Evolutionary conservation across 1,140 invertebrate genomes (phyloP).

Genomic region (Caenorhabditis remanei): DNA sequence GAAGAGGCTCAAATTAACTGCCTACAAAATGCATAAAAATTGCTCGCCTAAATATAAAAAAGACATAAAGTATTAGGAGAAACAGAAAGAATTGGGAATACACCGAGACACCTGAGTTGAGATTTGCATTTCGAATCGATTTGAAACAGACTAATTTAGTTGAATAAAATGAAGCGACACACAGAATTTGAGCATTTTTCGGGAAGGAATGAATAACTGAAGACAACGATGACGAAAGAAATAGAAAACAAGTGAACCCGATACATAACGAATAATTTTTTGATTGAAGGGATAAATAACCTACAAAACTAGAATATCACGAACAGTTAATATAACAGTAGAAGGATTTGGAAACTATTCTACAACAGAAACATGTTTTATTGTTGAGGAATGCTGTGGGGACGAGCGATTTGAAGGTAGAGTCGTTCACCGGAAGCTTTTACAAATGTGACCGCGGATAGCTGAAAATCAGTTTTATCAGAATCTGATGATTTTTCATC

Average conservation of each 20-base stretch:
- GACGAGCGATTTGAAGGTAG: conserved; percentile 74
- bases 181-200: conserved; percentile 35
- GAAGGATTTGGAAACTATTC: background rate
- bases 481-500: no score
- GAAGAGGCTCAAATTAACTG: conserved; percentile 16
- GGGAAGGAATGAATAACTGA: background rate
- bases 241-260: background rate
- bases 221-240: background rate
- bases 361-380: background rate
- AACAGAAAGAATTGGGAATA: conserved; percentile 3
- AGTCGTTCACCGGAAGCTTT: conserved; percentile 73
- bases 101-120: conserved; percentile 25
- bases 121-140: conserved; percentile 18
- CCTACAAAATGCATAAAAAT: conserved; percentile 34
- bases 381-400: conserved; percentile 62
- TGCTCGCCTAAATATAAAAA: conserved; percentile 6
- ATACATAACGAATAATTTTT: background rate
- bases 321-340: background rate
- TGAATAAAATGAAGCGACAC: background rate
- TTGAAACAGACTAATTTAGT: background rate
- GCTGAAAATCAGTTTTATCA: conserved; percentile 66
- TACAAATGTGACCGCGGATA: conserved; percentile 75
- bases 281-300: background rate
- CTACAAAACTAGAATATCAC: background rate
- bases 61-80: background rate